Evolutionary conservation across 2,888 invertebrate species (phyloP), one percentile per base, ranked within the genome.

Genomic region (Keiferia lycopersicella): DNA sequence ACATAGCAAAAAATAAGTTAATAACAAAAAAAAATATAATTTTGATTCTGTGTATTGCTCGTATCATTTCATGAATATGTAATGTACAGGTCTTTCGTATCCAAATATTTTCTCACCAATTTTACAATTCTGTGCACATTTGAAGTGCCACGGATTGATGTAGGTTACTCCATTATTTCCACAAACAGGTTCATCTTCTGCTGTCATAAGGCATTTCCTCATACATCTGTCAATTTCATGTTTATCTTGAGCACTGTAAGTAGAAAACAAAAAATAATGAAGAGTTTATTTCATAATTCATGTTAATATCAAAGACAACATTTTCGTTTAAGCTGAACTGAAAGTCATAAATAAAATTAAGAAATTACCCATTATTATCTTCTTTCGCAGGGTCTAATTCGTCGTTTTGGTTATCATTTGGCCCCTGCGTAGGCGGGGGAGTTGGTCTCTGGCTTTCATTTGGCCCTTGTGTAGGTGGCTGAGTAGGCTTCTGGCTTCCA

Each of bases 161-260:
- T 86, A 87, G 1, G 77, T 80, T 0, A 76, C 68, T 26, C 78
- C 70, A 65, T 86, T 77, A 20, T 76, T 74, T 4, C 82, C 86
- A 66, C 86, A 87, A 2, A 85, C 78, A 6, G 86, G 86, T 65
- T 83, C 80, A 67, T 82, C 82, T 64, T 82, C 72, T 4, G 70
- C 65, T 2, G 83, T 77, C 3, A 74, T 69, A n/a, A 67, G 71
- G 69, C 86, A 86, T 12, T 45, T 45, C 20, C 16, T 20, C 38
- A 60, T 60, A 26, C 56, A 56, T 30, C n/a, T 30, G 20, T 51
- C 12, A 3, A 51, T 22, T 18, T 16, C 18, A 18, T 48, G 12
- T 48, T 14, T 48, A 18, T 18, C n/a, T 20, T 4, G 11, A 2
- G 26, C 26, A 18, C 53, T 53, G 53, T 6, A 26, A 26, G 26